Evolutionary conservation across 2,797 vertebrate species (phyloP).

Genomic region (Mastacembelus armatus): DNA sequence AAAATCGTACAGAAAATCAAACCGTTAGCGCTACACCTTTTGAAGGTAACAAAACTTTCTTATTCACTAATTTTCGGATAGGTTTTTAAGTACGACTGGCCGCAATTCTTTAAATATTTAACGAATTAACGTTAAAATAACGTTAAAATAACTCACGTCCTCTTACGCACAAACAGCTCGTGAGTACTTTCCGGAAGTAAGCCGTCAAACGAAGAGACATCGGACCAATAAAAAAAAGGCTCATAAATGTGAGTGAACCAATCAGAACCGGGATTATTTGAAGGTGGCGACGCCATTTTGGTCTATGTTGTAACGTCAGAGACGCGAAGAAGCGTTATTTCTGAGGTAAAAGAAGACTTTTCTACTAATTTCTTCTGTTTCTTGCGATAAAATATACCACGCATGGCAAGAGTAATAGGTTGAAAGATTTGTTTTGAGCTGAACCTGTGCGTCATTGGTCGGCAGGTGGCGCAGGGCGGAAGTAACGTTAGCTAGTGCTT

Average conservation of each 20-base stretch:
- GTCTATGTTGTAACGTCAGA: slow-evolving; percentile 23
- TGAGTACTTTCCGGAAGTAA: slow-evolving; percentile 37
- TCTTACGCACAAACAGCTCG: slow-evolving; percentile 7
- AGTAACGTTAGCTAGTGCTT: too few relatives aligned
- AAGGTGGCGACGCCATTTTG: slow-evolving; percentile 74
- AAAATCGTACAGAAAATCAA: background rate
- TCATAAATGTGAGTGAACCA: slow-evolving; percentile 38
- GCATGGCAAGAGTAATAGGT: too few relatives aligned
- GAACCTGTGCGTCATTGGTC: background rate
- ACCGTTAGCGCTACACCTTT: background rate
- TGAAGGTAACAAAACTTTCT: accelerated
- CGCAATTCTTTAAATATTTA: too few relatives aligned
- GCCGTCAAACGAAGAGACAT: slow-evolving; percentile 22
- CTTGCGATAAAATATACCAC: accelerated
- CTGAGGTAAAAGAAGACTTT: background rate
- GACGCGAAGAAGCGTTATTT: background rate
- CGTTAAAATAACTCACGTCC: slow-evolving; percentile 48
- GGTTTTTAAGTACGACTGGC: too few relatives aligned
- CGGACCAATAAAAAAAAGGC: slow-evolving; percentile 64
- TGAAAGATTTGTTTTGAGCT: background rate
- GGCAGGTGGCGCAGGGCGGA: slow-evolving; percentile 58
- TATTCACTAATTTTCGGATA: background rate
- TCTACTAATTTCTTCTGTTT: background rate
- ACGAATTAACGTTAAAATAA: background rate
- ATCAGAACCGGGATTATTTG: slow-evolving; percentile 60